phyloP scores from a whole-genome alignment of 2,113 vertebrate species.

The Psilopsiagon aymara region DNA sequence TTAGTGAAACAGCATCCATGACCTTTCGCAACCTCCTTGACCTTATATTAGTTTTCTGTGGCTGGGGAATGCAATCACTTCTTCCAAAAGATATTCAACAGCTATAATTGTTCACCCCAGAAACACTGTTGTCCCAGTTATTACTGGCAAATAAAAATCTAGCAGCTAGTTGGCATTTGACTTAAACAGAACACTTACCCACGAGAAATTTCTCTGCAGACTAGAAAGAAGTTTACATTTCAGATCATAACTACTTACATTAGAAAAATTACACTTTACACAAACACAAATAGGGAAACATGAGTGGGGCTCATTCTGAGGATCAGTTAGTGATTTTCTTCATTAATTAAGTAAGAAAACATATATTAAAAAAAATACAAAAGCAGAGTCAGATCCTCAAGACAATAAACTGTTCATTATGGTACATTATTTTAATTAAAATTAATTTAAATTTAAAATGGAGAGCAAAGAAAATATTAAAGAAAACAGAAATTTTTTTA shows the following conservation, averaged over 20 bases:
- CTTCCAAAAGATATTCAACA: slow-evolving; percentile 21
- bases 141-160: neutral
- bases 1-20: slow-evolving; percentile 4
- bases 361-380: neutral
- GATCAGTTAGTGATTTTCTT: neutral
- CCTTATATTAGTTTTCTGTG: slow-evolving; percentile 7
- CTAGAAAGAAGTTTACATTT: neutral
- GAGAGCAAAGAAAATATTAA: neutral
- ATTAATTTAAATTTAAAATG: neutral
- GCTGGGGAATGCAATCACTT: slow-evolving; percentile 4
- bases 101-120: neutral
- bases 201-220: neutral
- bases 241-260: neutral
- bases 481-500: neutral
- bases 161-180: neutral
- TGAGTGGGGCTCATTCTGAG: neutral
- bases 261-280: neutral
- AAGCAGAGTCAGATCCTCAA: neutral
- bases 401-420: neutral
- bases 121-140: neutral
- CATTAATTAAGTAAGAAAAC: neutral
- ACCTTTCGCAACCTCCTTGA: slow-evolving; percentile 8
- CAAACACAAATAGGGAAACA: neutral
- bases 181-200: neutral
- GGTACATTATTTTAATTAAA: neutral